Evolutionary conservation across 2,888 invertebrate species (phyloP), one percentile per base, ranked within the genome.

Genomic region (Parnassius apollo): DNA sequence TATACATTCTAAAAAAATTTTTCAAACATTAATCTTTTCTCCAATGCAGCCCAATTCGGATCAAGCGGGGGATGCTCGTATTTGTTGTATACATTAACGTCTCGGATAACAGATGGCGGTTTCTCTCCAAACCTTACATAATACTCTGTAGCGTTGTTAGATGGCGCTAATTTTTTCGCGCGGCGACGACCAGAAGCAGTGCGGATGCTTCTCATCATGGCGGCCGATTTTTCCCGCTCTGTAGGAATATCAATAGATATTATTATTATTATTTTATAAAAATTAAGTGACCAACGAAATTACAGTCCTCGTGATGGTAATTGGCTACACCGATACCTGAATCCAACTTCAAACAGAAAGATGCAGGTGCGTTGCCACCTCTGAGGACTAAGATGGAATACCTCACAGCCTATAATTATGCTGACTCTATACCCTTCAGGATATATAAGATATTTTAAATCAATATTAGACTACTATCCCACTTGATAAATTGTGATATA

Each of bases 141-240:
- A 52, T 78, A 67, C 0, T 67, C 68, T 8, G 2, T 1, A 2
- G 65, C 25, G 22, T 44, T 57, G 62, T 42, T 55, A 56, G 70
- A 42, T 46, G 69, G 42, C 61, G 65, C 54, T 57, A 8, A 8
- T 9, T 59, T 62, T 51, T 59, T 56, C 25, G 69, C 63, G 45
- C 81, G 81, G n/a, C 86, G 81, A 0, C 82, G 80, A 0, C 80
- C 78, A 0, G 86, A 81, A 9, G 86, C 80, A 71, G 80, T 66
- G 53, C 88, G 80, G 0, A 87, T 76, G 65, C 87, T 88, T 56
- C 83, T 82, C 84, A 91, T 82, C 81, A 90, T 84, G 2, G 85
- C 84, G 0, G 80, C 71, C 0, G 87, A 87, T 42, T 79, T 80
- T 22, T 78, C 71, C 45, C 90, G 88, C 63, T 90, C 90, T 90